These are phyloP conservation scores for Catamblyrhynchus diadema DNA, from an alignment of 2,797 vertebrate species.

Conservation along the genomic window DNA sequence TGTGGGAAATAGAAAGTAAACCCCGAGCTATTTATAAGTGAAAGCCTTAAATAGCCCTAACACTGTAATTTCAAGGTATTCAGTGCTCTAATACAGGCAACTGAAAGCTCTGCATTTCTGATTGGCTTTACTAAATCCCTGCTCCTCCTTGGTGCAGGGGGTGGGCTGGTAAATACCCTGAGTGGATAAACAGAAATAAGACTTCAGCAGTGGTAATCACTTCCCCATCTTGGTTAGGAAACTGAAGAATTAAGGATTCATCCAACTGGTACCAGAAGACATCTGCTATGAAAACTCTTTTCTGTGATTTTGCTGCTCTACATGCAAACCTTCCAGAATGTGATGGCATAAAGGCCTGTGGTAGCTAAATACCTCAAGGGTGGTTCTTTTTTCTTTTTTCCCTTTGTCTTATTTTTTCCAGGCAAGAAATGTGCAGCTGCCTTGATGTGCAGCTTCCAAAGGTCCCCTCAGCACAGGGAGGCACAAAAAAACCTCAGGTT, in stretches of 20 bases:
- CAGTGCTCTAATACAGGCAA: not conserved
- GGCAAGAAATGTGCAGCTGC: not conserved
- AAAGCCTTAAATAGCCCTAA: not conserved
- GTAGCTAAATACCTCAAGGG: not conserved
- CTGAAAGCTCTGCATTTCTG: slow-evolving; percentile 8
- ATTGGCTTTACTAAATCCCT: slow-evolving; percentile 22
- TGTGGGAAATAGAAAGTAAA: slow-evolving; percentile 7
- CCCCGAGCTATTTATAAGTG: not conserved
- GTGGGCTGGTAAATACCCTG: not conserved
- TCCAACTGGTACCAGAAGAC: not conserved
- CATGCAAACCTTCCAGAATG: not conserved
- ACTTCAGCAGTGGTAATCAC: not conserved
- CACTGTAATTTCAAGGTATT: not conserved
- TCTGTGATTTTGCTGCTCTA: not conserved
- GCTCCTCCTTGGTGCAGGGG: not conserved
- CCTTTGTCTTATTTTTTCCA: not conserved
- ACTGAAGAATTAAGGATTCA: not conserved
- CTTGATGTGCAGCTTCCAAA: not conserved
- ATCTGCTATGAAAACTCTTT: not conserved
- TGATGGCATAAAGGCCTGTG: not conserved
- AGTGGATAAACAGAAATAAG: slow-evolving; percentile 20
- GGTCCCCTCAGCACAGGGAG: not conserved
- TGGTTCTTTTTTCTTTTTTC: not conserved
- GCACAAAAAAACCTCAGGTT: not conserved
- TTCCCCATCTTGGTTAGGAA: not conserved